Conservation (phyloP, 1,140 invertebrate species). For the honey bee (Apis mellifera) region Amel_HAv3.1 CM009945.2:6916001-6916500, state of each 20-base stretch:
- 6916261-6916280: not conserved
- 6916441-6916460: no score
- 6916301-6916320: no score
- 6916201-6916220: conserved; percentile 20
- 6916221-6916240: not conserved
- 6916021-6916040: not conserved
- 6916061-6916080: not conserved
- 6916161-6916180: not conserved
- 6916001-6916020: no score
- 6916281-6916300: no score
- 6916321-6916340: no score
- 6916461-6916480: no score
- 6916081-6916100: conserved; percentile 21
- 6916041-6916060: conserved; percentile 54
- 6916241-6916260: not conserved
- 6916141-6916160: conserved; percentile 2
- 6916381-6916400: no score
- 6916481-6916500: no score
- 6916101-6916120: not conserved
- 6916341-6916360: no score
- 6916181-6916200: conserved; percentile 14
- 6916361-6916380: no score
- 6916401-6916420: no score
- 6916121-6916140: conserved; percentile 8
- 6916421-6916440: no score